phyloP scores from a whole-genome alignment of 2,888 invertebrate species.

The Dryocosmus kuriphilus region DNA sequence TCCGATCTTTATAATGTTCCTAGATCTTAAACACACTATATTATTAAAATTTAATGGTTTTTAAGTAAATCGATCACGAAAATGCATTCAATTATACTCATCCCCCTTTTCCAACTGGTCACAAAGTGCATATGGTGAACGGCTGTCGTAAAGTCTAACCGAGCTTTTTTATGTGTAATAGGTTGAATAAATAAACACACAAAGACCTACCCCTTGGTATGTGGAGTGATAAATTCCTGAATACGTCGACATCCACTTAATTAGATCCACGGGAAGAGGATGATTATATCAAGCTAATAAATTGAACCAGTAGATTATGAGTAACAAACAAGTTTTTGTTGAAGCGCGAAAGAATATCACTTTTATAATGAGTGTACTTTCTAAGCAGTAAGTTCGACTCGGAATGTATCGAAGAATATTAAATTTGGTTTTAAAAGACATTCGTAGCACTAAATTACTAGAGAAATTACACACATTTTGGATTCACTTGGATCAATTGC shows the following conservation, averaged over 20 bases:
- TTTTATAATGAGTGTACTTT: not conserved
- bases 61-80: no score
- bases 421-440: not conserved
- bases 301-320: not conserved
- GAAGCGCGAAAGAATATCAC: not conserved
- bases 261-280: constrained; percentile 39
- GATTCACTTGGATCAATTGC: not conserved
- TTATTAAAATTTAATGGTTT: no score
- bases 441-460: not conserved
- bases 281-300: not conserved
- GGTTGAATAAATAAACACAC: no score
- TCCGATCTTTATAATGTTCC: no score
- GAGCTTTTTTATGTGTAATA: no score
- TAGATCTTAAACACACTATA: no score
- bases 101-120: no score
- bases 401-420: not conserved
- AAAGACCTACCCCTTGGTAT: constrained; percentile 56
- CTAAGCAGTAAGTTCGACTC: not conserved
- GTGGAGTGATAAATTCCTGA: constrained; percentile 49
- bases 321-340: not conserved
- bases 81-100: no score
- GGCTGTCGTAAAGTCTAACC: no score
- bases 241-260: constrained; percentile 56
- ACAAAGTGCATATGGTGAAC: no score
- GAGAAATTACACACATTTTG: not conserved